Evolutionary conservation across 2,113 vertebrate species (phyloP), one percentile per base, ranked within the genome.

Genomic region (Urocolius indicus): DNA sequence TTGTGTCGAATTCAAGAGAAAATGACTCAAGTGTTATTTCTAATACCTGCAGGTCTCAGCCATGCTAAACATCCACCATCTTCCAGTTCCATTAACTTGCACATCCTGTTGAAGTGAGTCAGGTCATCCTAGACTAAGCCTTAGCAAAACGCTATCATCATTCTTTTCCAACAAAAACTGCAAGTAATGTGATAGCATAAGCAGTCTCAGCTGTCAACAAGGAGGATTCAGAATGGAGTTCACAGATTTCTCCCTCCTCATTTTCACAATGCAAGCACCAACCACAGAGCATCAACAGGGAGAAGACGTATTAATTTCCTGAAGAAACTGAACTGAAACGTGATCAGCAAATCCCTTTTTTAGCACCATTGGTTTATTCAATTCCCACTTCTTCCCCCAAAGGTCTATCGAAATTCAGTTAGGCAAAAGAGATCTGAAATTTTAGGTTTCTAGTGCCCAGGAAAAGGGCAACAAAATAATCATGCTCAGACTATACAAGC

Each of bases 1-100:
- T 57, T 51, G 1, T 5, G 0, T 78, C 59, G 71, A 74, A 90
- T 32, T 59, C 27, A 10, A 88, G 83, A 77, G 59, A 89, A 83
- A 94, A 80, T 88, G 38, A 67, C 63, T 95, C 62, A 74, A 88
- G 92, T 74, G 65, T 77, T 80, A 93, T 92, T 92, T 74, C 80
- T 89, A 90, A 94, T 85, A 86, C 73, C 86, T 72, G 45, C 75
- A 84, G 89, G 34, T 91, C 68, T 75, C 80, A n/a, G 61, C 75
- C 57, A 61, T 41, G 76, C 77, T 52, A 7, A 87, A 62, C 1
- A 3, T 71, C 92, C 91, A 89, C 52, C 84, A 91, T 78, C 73
- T 91, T 93, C 84, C 73, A 84, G 61, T 55, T 52, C 69, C 73
- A 63, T 75, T 91, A 72, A 87, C 61, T 67, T 32, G 65, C 52